Base-by-base conservation (phyloP, 2,113 vertebrate genomes). In the Marmota monax region DNA sequence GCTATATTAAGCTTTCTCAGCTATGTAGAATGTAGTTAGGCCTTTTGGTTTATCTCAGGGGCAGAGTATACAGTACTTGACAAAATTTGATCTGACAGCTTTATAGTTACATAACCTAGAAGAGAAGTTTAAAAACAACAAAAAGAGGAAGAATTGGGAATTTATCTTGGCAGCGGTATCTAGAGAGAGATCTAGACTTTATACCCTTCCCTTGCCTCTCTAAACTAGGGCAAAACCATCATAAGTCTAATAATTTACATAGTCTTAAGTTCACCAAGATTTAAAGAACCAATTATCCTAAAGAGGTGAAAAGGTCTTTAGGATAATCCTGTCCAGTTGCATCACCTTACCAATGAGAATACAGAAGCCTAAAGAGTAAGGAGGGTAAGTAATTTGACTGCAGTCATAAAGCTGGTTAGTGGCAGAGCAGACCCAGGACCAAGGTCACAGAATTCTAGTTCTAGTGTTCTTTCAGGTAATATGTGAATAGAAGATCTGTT, bases 31-130 rank as follows among this genome's bases (percentile, higher is more conserved):
- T 96, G 72, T 94, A 90, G 69, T 95, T 94, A 96, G 72, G 65
- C 96, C 96, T 97, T 95, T 96, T 48, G 93, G 90, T 84, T 96
- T 88, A 73, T 91, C 65, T 87, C 27, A 6, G 78, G 95, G 87
- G 61, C 92, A 94, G 92, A 93, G 65, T 90, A 10, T 8, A 25
- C 90, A 82, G 20, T 27, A n/a, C 34, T 82, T 98, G 98, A 98
- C 94, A 93, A 10, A 90, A 99, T 98, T 97, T 97, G 98, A 98
- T 93, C 97, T 98, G 98, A 98, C 98, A 98, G 98, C 88, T 98
- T 95, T 97, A 96, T 84, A 96, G 96, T 98, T 14, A 39, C 39
- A 58, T 88, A 96, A 90, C 78, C 77, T 67, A 76, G 76, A 97
- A 94, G 69, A 70, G 78, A 97, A 88, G 94, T 97, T 98, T 97